A percentile compares a stretch with the other conserved stretches of the same genome.
phyloP scores from a whole-genome alignment of 2,113 vertebrate genomes.

The Mugil cephalus region DNA sequence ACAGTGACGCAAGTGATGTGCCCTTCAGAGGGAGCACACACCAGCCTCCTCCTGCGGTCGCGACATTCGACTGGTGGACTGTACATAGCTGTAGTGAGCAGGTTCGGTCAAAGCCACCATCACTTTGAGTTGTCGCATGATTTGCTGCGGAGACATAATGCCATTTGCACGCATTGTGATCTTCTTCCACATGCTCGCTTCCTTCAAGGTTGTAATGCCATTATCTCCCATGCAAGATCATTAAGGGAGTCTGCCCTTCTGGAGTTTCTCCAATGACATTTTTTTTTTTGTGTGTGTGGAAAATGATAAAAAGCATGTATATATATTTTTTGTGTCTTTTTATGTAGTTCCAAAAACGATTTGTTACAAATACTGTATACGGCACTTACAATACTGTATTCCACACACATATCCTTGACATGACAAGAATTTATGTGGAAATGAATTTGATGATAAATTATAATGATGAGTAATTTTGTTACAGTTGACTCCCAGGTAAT shows the following conservation, averaged over 20 bases:
- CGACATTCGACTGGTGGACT: slow-evolving; percentile 29
- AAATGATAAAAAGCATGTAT: background rate
- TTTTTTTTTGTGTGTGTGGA: background rate
- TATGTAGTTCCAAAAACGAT: too few relatives aligned
- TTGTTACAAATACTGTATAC: too few relatives aligned
- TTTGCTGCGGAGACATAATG: slow-evolving; percentile 27
- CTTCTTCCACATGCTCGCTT: slow-evolving; percentile 7
- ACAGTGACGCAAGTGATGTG: slow-evolving; percentile 33
- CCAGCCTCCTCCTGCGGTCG: slow-evolving; percentile 23
- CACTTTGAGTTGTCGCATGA: slow-evolving; percentile 37
- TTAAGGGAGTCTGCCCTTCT: background rate
- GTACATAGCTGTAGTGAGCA: background rate
- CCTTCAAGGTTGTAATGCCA: slow-evolving; percentile 10
- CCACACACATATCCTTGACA: too few relatives aligned
- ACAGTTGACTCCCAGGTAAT: background rate
- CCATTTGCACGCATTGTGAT: slow-evolving; percentile 28
- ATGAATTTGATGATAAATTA: background rate
- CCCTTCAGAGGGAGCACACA: slow-evolving; percentile 20
- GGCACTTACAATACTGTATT: too few relatives aligned
- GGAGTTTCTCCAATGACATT: slow-evolving; percentile 1
- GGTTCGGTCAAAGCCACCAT: slow-evolving; percentile 33
- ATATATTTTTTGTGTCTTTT: too few relatives aligned
- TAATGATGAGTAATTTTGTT: background rate
- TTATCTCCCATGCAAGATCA: slow-evolving; percentile 1
- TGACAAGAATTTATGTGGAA: background rate